phyloP scores from a whole-genome alignment of 2,113 vertebrate species.

The Dipodomys merriami region DNA sequence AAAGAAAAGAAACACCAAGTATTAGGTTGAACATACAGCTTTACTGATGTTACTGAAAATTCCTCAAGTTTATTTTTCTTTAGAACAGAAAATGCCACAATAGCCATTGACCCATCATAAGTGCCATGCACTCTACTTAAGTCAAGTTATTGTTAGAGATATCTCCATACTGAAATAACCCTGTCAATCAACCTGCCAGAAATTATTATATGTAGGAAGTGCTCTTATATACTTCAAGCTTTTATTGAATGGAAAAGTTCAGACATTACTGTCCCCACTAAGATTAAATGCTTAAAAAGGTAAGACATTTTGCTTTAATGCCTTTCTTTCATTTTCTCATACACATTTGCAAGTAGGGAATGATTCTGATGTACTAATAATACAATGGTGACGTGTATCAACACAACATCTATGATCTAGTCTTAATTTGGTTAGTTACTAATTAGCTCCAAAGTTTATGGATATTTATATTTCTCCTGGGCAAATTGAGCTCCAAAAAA shows the following conservation, averaged over 20 bases:
- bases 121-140: constrained; percentile 74
- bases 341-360: neutral
- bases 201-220: no score
- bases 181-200: no score
- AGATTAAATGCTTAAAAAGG: no score
- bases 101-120: constrained; percentile 76
- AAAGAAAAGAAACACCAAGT: constrained; percentile 36
- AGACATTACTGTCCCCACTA: no score
- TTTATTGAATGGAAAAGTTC: no score
- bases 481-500: no score
- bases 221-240: no score
- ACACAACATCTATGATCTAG: no score
- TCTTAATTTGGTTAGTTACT: no score
- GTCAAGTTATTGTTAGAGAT: constrained; percentile 72
- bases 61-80: constrained; percentile 69
- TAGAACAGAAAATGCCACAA: constrained; percentile 71
- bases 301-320: no score
- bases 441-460: no score
- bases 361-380: neutral
- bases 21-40: constrained; percentile 36
- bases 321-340: constrained; percentile 26
- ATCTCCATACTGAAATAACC: constrained; percentile 66
- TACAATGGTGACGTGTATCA: neutral
- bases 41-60: constrained; percentile 55
- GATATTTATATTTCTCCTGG: no score